Percentiles rank a stretch among this genome's conserved stretches.
phyloP scores from a whole-genome alignment of 2,888 invertebrate genomes.

The Tiliacea citrago region DNA sequence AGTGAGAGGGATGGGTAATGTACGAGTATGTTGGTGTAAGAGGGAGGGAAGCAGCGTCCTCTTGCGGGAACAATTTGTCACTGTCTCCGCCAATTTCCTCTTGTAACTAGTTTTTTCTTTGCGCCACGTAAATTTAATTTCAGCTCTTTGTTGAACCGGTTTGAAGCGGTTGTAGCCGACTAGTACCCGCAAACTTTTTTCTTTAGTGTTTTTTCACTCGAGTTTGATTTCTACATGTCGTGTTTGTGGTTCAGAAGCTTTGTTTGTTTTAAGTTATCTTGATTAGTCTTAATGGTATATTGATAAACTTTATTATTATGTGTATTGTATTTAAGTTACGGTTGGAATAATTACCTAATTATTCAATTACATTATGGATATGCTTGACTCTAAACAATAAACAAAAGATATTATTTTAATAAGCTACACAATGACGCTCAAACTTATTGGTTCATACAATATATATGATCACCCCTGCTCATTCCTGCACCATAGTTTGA shows the following conservation, averaged over 20 bases:
- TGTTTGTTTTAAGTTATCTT: slow-evolving; percentile 19
- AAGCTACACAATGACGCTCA: too few species aligned
- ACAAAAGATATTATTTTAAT: too few species aligned
- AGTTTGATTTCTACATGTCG: slow-evolving; percentile 49
- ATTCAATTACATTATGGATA: neutral
- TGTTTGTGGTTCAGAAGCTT: slow-evolving; percentile 15
- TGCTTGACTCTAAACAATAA: too few species aligned
- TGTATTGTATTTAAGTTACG: neutral
- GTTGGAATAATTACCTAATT: neutral
- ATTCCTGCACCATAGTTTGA: slow-evolving; percentile 48
- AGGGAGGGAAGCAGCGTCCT: slow-evolving; percentile 75
- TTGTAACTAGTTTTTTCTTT: slow-evolving; percentile 90
- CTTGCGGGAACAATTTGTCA: slow-evolving; percentile 89
- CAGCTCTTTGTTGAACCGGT: slow-evolving; percentile 85
- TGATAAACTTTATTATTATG: neutral
- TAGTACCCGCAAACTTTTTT: slow-evolving; percentile 66
- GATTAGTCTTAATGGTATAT: neutral
- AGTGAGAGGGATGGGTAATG: slow-evolving; percentile 72
- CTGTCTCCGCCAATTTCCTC: slow-evolving; percentile 89
- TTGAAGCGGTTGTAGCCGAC: slow-evolving; percentile 79
- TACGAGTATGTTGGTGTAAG: slow-evolving; percentile 71
- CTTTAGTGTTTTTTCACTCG: slow-evolving; percentile 46
- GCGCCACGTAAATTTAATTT: slow-evolving; percentile 89
- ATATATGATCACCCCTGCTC: slow-evolving; percentile 22
- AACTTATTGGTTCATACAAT: neutral